Evolutionary conservation across 2,113 vertebrate species (phyloP).

Genomic region (Nycticryphes semicollaris): DNA sequence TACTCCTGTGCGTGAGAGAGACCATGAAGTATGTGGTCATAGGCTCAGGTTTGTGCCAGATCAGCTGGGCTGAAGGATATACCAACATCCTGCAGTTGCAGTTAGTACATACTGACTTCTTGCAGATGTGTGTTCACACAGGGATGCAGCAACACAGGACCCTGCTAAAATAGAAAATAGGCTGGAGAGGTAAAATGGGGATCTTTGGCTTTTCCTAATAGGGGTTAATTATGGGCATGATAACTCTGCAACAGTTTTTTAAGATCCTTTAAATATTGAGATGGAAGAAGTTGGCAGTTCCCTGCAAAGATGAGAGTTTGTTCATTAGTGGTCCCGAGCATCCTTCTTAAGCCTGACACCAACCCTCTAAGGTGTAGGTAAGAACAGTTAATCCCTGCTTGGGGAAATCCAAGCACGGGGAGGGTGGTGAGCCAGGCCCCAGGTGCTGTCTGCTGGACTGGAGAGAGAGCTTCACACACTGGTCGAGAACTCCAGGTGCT

Average conservation of each 20-base stretch:
- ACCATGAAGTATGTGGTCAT: neutral
- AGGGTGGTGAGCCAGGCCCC: neutral
- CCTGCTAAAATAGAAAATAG: neutral
- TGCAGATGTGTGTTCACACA: rapidly evolving
- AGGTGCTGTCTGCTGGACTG: neutral
- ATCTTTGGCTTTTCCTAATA: neutral
- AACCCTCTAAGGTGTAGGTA: neutral
- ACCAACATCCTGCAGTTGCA: neutral
- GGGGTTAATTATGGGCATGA: neutral
- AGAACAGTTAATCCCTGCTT: neutral
- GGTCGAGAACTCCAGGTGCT: neutral
- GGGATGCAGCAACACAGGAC: neutral
- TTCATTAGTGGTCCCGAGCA: neutral
- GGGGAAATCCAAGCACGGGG: neutral
- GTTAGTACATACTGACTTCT: neutral
- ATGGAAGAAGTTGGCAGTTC: neutral
- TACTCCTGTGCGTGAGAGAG: neutral
- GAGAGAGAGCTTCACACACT: neutral
- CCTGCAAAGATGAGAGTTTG: neutral
- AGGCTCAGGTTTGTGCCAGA: neutral
- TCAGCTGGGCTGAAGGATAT: neutral
- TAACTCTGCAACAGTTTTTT: neutral
- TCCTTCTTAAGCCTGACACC: neutral
- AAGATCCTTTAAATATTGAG: neutral
- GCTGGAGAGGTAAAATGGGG: neutral